Evolutionary conservation across 2,797 vertebrate genomes (phyloP).

Genomic region (Borostomias antarcticus): DNA sequence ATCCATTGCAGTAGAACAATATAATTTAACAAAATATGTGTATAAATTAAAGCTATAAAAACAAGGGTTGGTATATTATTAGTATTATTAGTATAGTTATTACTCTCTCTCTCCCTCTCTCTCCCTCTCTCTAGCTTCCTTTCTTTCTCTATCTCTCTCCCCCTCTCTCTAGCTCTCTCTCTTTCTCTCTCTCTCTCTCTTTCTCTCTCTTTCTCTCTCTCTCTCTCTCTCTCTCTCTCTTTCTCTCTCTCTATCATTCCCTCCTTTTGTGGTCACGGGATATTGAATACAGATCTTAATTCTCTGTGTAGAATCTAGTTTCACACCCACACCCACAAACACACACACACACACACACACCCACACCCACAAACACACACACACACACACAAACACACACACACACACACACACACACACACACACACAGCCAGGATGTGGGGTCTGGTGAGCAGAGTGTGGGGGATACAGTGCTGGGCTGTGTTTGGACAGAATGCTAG

Average conservation of each 20-base stretch:
- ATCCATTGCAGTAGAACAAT: no score
- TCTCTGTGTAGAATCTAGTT: no score
- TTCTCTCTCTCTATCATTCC: background rate
- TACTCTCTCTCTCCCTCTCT: slow-evolving; percentile 40
- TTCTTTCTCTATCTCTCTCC: slow-evolving; percentile 37
- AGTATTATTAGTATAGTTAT: no score
- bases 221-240: background rate
- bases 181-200: background rate
- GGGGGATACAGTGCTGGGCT: slow-evolving; percentile 55
- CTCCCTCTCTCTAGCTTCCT: background rate
- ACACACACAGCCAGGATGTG: slow-evolving; percentile 54
- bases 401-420: slow-evolving; percentile 30
- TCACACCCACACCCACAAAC: background rate
- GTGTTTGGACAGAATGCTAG: slow-evolving; percentile 73
- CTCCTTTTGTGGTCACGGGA: no score
- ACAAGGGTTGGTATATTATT: no score
- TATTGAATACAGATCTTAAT: no score
- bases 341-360: background rate
- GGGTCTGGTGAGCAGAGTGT: no score
- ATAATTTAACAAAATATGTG: no score
- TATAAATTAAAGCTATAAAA: no score
- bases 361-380: background rate
- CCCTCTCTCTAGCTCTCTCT: slow-evolving; percentile 6
- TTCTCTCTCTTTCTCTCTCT: background rate
- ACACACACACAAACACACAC: slow-evolving; percentile 28